Conservation (phyloP, 2,888 invertebrate genomes). For the Abscondita cerata region DNA sequence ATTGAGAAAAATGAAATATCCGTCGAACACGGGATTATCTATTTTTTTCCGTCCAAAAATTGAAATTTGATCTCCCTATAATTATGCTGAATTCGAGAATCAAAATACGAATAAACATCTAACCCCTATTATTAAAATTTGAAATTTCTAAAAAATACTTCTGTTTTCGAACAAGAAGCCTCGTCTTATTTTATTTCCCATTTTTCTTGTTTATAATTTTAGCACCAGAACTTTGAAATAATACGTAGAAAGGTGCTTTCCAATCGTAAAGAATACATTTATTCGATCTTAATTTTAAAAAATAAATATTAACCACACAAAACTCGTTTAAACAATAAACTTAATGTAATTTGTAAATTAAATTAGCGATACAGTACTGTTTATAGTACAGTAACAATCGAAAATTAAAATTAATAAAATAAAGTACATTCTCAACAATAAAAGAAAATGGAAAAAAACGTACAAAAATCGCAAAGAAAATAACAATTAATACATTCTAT, state of each 20-base stretch:
- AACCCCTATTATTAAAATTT: background rate
- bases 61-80: too few species aligned
- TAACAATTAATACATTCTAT: slow-evolving; percentile 27
- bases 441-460: slow-evolving; percentile 17
- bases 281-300: slow-evolving; percentile 4
- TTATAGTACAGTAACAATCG: slow-evolving; percentile 10
- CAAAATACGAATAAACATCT: background rate
- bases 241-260: slow-evolving; percentile 5
- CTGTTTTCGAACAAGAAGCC: slow-evolving; percentile 4
- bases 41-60: too few species aligned
- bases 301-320: slow-evolving; percentile 12
- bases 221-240: slow-evolving; percentile 14
- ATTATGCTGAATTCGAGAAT: too few species aligned
- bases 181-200: background rate
- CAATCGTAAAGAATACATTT: slow-evolving; percentile 3
- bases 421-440: slow-evolving; percentile 23
- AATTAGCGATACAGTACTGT: slow-evolving; percentile 21
- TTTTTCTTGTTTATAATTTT: background rate
- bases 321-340: slow-evolving; percentile 11
- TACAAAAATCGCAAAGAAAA: slow-evolving; percentile 17
- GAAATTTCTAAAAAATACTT: slow-evolving; percentile 5
- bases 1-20: background rate
- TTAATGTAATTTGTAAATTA: slow-evolving; percentile 19
- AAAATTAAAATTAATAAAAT: slow-evolving; percentile 19
- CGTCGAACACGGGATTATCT: too few species aligned